Evolutionary conservation across 2,888 invertebrate genomes (phyloP), one percentile per base, ranked within the genome.

Genomic region (Cyaniris semiargus): DNA sequence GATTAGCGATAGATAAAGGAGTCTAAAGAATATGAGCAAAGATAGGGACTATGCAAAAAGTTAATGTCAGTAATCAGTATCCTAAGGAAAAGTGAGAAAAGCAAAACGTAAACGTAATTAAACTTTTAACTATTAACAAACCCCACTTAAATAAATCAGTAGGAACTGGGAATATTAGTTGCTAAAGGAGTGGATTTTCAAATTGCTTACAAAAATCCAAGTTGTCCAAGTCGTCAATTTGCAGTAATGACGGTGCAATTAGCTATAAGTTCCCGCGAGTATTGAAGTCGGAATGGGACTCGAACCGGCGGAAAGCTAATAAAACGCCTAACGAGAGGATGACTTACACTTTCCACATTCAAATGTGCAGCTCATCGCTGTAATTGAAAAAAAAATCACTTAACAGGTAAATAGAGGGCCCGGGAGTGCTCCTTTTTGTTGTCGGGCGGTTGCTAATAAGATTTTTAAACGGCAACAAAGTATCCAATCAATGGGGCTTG

Each of bases 381-480:
- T 91, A 93, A 94, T 93, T 93, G 93, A 94, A 94, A 94, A 92
- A 53, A 89, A 91, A 93, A 93, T 88, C 93, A 93, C 93, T 93
- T 93, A 92, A 85, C 91, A 89, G 89, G 91, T 89, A 91, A 90
- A 92, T 91, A 92, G 88, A 87, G 87, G 84, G 84, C 79, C 83
- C 83, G 80, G 83, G 84, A 86, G 85, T 85, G 89, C 86, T 85
- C 82, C 85, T 86, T 86, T 90, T 92, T 92, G 91, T 92, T 90
- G 90, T 88, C 88, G 87, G 88, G 83, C 85, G 90, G 92, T 92
- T 90, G 91, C 90, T 93, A 93, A 93, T 93, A 93, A 93, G 92
- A 92, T 93, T 93, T 94, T 94, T 93, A 93, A 93, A 93, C 91
- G 92, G 89, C 92, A 90, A 93, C 93, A 93, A 92, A 93, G 93